These are phyloP conservation scores for Chrysogorgia sp. DNA, from an alignment of 92 coral and sea anemone genomes.

Conservation along the genomic window DNA sequence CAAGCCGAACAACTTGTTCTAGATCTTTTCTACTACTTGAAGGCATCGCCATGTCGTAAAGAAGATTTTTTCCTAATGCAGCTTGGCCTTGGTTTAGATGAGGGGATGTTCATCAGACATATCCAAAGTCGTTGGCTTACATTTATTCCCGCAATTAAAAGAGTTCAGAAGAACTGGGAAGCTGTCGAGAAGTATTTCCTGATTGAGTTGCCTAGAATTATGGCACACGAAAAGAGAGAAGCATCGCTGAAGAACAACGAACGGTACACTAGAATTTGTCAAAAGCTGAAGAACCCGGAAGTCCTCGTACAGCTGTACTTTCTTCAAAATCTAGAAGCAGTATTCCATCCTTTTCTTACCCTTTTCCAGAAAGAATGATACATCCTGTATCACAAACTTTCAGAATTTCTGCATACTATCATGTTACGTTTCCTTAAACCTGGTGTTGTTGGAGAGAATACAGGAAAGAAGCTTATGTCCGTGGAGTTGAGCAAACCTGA, in stretches of 20 bases:
- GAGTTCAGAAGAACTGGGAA: conserved; percentile 2
- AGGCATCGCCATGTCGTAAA: no score
- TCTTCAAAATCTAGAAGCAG: conserved; percentile 11
- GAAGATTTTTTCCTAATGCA: conserved; percentile 16
- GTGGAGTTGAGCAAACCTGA: no score
- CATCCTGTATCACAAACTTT: conserved; percentile 25
- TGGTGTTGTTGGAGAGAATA: no score
- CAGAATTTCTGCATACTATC: conserved; percentile 12
- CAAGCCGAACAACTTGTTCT: no score
- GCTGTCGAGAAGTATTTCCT: conserved; percentile 27
- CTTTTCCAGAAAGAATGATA: conserved; percentile 9
- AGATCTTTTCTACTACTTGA: no score
- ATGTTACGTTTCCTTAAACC: no score
- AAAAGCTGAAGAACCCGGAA: conserved; percentile 14
- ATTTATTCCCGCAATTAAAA: conserved; percentile 12
- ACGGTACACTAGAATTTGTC: conserved; percentile 19
- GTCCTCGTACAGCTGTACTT: conserved; percentile 8
- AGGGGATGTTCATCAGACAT: neutral
- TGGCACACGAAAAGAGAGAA: conserved; percentile 7
- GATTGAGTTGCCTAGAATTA: neutral
- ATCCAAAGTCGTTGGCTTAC: conserved; percentile 26
- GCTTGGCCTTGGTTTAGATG: conserved; percentile 16
- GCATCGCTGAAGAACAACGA: neutral
- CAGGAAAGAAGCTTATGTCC: no score
- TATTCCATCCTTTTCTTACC: conserved; percentile 22